A percentile compares a stretch with the other conserved stretches of the same genome.
These are phyloP conservation scores for Drosophila asahinai DNA, from an alignment of 1,140 invertebrate genomes.

Conservation along the genomic window DNA sequence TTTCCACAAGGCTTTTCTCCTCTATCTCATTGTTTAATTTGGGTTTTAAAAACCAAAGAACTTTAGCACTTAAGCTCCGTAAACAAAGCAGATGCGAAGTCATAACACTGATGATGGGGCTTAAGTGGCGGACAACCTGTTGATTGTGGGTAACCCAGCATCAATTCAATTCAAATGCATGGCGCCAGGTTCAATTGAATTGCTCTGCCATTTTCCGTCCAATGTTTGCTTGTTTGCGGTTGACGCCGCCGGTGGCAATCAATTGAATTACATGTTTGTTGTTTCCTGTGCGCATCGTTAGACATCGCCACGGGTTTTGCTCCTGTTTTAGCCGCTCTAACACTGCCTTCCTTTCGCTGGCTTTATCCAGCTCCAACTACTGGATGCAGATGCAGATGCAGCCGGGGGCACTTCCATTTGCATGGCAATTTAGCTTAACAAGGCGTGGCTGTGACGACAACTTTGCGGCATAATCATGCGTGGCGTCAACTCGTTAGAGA, in stretches of 20 bases:
- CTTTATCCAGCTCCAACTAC: not conserved
- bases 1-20: conserved; percentile 12
- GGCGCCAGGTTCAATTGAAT: conserved; percentile 71
- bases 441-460: conserved; percentile 54
- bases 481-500: conserved; percentile 37
- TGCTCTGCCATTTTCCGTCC: conserved; percentile 31
- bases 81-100: conserved; percentile 17
- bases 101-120: conserved; percentile 18
- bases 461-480: conserved; percentile 61
- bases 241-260: conserved; percentile 60
- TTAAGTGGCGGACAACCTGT: conserved; percentile 64
- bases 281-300: conserved; percentile 77
- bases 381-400: conserved; percentile 11
- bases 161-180: conserved; percentile 75
- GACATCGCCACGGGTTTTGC: conserved; percentile 31
- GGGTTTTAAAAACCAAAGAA: conserved; percentile 19
- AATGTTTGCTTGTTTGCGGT: conserved; percentile 51
- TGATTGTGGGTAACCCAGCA: conserved; percentile 63
- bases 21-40: conserved; percentile 15
- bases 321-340: conserved; percentile 5
- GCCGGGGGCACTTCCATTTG: conserved; percentile 68
- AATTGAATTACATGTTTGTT: conserved; percentile 79
- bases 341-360: conserved; percentile 8
- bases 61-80: conserved; percentile 50
- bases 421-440: conserved; percentile 77